Evolutionary conservation across 2,888 invertebrate genomes (phyloP), one percentile per base, ranked within the genome.

Genomic region (Rotaria sp.): DNA sequence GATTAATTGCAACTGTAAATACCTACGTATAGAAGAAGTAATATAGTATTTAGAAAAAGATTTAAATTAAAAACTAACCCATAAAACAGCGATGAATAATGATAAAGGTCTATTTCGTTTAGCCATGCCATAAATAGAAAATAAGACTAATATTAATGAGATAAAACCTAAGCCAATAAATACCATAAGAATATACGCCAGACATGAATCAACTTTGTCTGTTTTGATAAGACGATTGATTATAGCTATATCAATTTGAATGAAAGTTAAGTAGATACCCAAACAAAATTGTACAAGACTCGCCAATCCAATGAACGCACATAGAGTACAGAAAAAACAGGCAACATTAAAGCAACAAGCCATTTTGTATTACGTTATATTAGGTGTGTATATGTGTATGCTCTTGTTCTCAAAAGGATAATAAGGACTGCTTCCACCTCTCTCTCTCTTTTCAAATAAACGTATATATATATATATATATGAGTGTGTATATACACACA

Each of bases 111-210:
- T 41, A 41, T 45, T 45, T 26, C 45, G 45, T 5, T 80, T 80
- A n/a, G n/a, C 2, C 10, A n/a, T 18, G 11, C 45, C 41, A 80
- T 80, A 45, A 18, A 80, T 41, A 7, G 80, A 80, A n/a, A 45
- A 45, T 0, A 24, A 41, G 10, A n/a, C 15, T n/a, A 80, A 45
- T 24, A 45, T 26, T 80, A 80, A 80, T n/a, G 45, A 45, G 24
- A 80, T 45, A n/a, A n/a, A 41, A 26, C 80, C 80, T 45, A 80
- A 80, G 13, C 80, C 80, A 45, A 80, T 80, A 80, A 80, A 80
- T 41, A n/a, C n/a, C 24, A 80, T 0, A 11, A 45, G 24, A 45
- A 80, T 35, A 45, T 80, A 80, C 15, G 13, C 26, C n/a, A 45
- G 10, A 80, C 45, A 80, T 11, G 80, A 41, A 80, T 80, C 80